A percentile compares a stretch with the other conserved stretches of the same genome.
phyloP scores from a whole-genome alignment of 2,888 invertebrate species.

The Dryococelus australis region DNA sequence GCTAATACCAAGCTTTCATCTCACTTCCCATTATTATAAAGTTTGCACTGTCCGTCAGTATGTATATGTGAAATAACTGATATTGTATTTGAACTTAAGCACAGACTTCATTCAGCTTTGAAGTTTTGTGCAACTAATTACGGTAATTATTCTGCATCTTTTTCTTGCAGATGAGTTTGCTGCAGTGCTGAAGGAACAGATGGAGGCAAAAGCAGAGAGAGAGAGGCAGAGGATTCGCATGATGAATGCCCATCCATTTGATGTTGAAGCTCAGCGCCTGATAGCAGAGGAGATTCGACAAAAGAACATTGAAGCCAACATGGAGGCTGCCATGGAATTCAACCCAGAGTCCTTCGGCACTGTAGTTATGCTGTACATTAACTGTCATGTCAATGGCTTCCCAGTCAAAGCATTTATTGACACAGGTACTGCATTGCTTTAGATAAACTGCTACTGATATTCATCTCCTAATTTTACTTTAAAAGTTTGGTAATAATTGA shows the following conservation, averaged over 20 bases:
- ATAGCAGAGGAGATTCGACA: conserved; percentile 96
- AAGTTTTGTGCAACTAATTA: too few relatives aligned
- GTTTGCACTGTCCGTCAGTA: too few relatives aligned
- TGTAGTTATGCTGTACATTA: conserved; percentile 96
- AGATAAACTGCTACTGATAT: not conserved
- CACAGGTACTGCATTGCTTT: conserved; percentile 68
- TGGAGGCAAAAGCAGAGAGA: conserved; percentile 79
- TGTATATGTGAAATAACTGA: too few relatives aligned
- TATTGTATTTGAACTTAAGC: too few relatives aligned
- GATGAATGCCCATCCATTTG: conserved; percentile 94
- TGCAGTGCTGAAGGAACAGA: conserved; percentile 80
- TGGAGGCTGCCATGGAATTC: conserved; percentile 99
- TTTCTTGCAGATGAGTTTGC: conserved; percentile 73
- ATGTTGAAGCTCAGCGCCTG: conserved; percentile 91
- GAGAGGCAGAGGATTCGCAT: conserved; percentile 85
- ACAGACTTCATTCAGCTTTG: too few relatives aligned
- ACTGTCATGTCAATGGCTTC: conserved; percentile 95
- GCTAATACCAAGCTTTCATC: too few relatives aligned
- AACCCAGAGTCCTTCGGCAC: conserved; percentile 98
- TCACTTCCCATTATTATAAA: too few relatives aligned
- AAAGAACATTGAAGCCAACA: conserved; percentile 96
- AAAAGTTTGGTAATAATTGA: too few relatives aligned
- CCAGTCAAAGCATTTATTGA: conserved; percentile 99
- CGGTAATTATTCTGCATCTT: too few relatives aligned
- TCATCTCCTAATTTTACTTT: too few relatives aligned